phyloP scores from a whole-genome alignment of 2,888 invertebrate species.

The Brachyptera putata region DNA sequence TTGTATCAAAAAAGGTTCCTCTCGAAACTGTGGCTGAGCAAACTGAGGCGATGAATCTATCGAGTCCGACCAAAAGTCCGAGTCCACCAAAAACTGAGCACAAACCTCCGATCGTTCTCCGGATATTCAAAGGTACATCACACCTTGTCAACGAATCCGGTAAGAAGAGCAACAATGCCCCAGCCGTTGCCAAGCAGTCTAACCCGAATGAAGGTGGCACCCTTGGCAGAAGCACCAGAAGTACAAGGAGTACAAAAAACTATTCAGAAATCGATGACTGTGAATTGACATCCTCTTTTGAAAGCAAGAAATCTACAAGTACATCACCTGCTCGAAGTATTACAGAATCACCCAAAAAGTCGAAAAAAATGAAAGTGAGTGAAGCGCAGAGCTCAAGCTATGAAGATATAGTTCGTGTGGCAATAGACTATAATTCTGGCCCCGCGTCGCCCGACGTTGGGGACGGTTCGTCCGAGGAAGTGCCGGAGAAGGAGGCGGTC shows the following conservation, averaged over 20 bases:
- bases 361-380: not conserved
- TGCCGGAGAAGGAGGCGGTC: not conserved
- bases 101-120: conserved; percentile 79
- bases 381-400: not conserved
- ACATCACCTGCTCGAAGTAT: not conserved
- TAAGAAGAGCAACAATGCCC: conserved; percentile 11
- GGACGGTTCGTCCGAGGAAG: not conserved
- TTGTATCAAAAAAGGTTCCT: conserved; percentile 26
- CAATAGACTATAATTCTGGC: not conserved
- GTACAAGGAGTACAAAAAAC: conserved; percentile 10
- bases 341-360: conserved; percentile 6
- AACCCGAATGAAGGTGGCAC: too few relatives aligned
- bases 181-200: conserved; percentile 7
- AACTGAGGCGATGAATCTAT: conserved; percentile 30
- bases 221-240: not conserved
- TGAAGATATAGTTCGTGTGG: not conserved
- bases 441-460: not conserved
- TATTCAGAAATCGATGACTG: not conserved
- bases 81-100: conserved; percentile 38
- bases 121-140: conserved; percentile 73
- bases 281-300: conserved; percentile 1
- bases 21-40: conserved; percentile 26
- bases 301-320: not conserved
- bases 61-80: conserved; percentile 30
- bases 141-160: conserved; percentile 38